Evolutionary conservation across 2,888 invertebrate genomes (phyloP), one percentile per base, ranked within the genome.

Genomic region (Noctua comes): DNA sequence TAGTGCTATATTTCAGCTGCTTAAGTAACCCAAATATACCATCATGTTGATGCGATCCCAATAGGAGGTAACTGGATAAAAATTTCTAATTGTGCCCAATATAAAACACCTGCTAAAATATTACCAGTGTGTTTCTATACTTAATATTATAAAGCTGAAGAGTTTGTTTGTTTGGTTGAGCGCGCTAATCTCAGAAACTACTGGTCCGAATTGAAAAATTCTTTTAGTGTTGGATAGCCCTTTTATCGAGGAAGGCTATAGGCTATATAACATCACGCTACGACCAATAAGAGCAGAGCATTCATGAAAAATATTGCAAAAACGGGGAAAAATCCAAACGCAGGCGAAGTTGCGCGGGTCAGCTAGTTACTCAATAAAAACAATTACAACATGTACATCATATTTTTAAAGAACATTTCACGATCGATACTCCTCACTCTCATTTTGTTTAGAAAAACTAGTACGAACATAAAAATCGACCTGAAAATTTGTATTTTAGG

Each of bases 401-500:
- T 72, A 65, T 64, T 66, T 43, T 11, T 1, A 57, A 76, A 76
- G 43, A 68, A 11, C 43, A 75, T 86, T 80, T 51, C 59, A 76
- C 64, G n/a, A 70, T 27, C 69, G 71, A 86, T 84, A 77, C 31
- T 71, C 68, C 40, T 71, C 72, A 77, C 65, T 76, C n/a, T 68
- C 27, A 31, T 62, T 69, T 69, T 40, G 72, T 80, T 83, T 69
- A 86, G 64, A 89, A 82, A 86, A 86, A 81, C 57, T 79, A 40
- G 54, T 68, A 73, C 75, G 65, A 31, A 79, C 73, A 73, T 88
- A 78, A 86, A 80, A 78, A 85, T 70, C 68, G 75, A 76, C 70
- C 73, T 68, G 54, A 69, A 77, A 66, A 65, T 54, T 65, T 78
- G 18, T 66, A 78, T 84, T 87, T 80, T 68, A 84, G 89, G 86